Evolutionary conservation across 23 tunicate genomes (phyloP), one percentile per base, ranked within the genome.

Genomic region (Phallusia fumigata): DNA sequence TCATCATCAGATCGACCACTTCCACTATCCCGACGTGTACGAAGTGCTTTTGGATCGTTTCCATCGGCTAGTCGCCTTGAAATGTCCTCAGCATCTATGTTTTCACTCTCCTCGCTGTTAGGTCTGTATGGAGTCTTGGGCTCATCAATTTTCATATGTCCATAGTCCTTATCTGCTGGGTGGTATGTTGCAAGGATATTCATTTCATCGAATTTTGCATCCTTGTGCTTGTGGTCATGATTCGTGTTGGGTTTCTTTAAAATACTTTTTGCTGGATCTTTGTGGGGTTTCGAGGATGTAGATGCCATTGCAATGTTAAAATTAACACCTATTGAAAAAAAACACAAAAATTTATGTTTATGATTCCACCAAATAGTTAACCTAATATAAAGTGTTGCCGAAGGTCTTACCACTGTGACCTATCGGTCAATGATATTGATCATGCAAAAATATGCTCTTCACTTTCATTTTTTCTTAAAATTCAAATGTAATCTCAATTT

Each of bases 81-180:
- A 0, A 93, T 40, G 24, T 88, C 97, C 24, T 88, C 89, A 16
- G 77, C 79, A 73, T 93, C 97, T 35, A 93, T 72, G 31, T 77
- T 32, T 24, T 84, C 89, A 32, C 28, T 74, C 15, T 85, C 87
- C 24, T 93, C 97, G 12, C 78, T 78, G 80, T 87, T 84, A 34
- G 74, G 35, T 80, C 97, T 64, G 58, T 95, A 95, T 19, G 99
- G 99, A 11, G 99, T 95, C 64, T 95, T 95, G 16, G 99, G 99
- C 80, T 95, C 99, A 52, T 95, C 99, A 30, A 95, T 95, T 76
- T 95, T 95, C 99, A 95, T 95, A 53, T 95, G 99, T 36, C 99
- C 99, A 74, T 95, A 95, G 40, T 95, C 99, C 76, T 95, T 95
- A 35, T 83, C 95, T 26, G 96, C 76, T 30, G 99, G 99, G 80